These are phyloP conservation scores for Betta splendens DNA, from an alignment of 2,797 vertebrate genomes.

Conservation along the genomic window DNA sequence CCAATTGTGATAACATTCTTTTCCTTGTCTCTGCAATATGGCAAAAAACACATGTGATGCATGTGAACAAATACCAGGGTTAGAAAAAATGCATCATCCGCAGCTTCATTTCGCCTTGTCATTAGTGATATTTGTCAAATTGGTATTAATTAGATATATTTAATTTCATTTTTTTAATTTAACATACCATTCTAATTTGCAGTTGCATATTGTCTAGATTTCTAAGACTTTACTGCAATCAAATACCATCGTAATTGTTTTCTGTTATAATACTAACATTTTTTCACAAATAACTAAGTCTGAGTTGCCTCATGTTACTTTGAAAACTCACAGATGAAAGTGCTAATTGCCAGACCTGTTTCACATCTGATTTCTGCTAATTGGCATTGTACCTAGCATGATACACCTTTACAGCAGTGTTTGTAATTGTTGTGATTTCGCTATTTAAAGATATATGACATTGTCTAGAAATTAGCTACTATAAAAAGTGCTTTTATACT, in stretches of 20 bases:
- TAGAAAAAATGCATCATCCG: slow-evolving; percentile 31
- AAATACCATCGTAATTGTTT: slow-evolving; percentile 23
- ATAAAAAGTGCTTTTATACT: neutral
- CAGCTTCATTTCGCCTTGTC: slow-evolving; percentile 5
- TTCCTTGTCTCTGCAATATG: slow-evolving; percentile 60
- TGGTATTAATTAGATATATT: neutral
- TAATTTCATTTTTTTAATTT: neutral
- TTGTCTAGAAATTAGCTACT: neutral
- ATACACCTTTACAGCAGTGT: slow-evolving; percentile 18
- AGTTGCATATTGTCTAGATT: neutral
- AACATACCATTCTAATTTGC: neutral
- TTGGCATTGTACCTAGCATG: slow-evolving; percentile 28
- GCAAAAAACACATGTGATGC: slow-evolving; percentile 44
- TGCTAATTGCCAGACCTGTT: slow-evolving; percentile 53
- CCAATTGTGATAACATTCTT: slow-evolving; percentile 70
- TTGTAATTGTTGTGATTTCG: slow-evolving; percentile 25
- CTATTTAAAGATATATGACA: slow-evolving; percentile 29
- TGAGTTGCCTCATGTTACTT: slow-evolving; percentile 17
- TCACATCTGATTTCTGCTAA: slow-evolving; percentile 41
- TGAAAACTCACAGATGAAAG: slow-evolving; percentile 51
- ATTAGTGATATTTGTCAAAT: slow-evolving; percentile 17
- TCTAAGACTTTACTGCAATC: neutral
- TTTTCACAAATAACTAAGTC: slow-evolving; percentile 17
- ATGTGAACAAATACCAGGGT: slow-evolving; percentile 33
- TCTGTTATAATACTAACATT: slow-evolving; percentile 1